A percentile compares a stretch with the other conserved stretches of the same genome.
phyloP scores from a whole-genome alignment of 2,113 vertebrate genomes.

The Muscicapa adusta region DNA sequence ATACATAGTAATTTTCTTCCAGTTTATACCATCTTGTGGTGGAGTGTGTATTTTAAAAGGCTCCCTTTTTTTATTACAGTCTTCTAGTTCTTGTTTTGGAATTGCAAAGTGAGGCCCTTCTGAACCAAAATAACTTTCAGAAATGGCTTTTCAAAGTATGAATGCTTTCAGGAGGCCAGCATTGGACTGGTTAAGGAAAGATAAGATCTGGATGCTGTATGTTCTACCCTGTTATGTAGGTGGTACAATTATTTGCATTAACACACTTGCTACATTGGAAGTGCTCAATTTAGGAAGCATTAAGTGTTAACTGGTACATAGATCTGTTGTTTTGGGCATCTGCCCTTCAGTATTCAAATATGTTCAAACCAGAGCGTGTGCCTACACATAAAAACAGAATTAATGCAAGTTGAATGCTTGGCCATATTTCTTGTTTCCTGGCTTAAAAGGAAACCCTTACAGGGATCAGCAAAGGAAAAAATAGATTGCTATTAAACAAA shows the following conservation, averaged over 20 bases:
- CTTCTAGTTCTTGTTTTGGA: constrained; percentile 48
- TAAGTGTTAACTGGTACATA: not conserved
- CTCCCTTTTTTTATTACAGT: constrained; percentile 51
- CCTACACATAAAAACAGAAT: not conserved
- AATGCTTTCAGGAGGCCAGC: not conserved
- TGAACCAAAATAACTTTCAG: constrained; percentile 45
- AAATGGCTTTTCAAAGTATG: not conserved
- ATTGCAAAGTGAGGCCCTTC: constrained; percentile 42
- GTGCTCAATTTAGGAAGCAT: not conserved
- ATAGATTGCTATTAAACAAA: not conserved
- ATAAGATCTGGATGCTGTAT: not conserved
- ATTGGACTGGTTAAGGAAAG: constrained; percentile 20
- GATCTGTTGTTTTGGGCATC: not conserved
- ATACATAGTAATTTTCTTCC: constrained; percentile 64
- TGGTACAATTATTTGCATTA: not conserved
- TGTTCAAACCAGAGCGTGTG: not conserved
- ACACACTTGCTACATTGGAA: not conserved
- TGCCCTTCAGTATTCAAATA: not conserved
- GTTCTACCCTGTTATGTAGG: not conserved
- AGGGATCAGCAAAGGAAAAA: not conserved
- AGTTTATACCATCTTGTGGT: constrained; percentile 58
- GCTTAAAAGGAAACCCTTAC: not conserved
- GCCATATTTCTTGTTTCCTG: not conserved
- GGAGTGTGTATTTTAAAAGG: constrained; percentile 21
- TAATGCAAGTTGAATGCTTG: not conserved